Percentiles rank a stretch among this genome's conserved stretches.
Conservation (phyloP, 2,888 invertebrate species). For the Limenitis arthemis region DNA sequence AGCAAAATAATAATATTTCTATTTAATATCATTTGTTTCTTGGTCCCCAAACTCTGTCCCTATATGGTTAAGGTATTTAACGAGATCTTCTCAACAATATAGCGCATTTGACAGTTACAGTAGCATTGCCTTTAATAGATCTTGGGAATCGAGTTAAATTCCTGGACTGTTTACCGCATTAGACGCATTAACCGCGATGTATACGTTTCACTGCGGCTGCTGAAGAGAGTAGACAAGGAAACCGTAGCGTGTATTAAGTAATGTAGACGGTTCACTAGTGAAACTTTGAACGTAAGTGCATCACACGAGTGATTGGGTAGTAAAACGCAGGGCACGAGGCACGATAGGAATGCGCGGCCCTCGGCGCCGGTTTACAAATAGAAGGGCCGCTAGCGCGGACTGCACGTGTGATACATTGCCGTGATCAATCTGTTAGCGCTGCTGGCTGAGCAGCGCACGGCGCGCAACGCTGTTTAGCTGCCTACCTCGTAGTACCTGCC, state of each 20-base stretch:
- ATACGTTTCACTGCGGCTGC: conserved; percentile 41
- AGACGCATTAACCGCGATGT: conserved; percentile 17
- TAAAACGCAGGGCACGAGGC: conserved; percentile 51
- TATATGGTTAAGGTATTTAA: conserved; percentile 37
- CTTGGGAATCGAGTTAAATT: conserved; percentile 34
- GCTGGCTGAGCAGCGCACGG: conserved; percentile 27
- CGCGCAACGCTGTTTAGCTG: too few relatives aligned
- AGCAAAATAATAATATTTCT: too few relatives aligned
- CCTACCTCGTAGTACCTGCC: too few relatives aligned
- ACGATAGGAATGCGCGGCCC: conserved; percentile 66
- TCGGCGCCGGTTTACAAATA: conserved; percentile 71
- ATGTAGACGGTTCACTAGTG: conserved; percentile 33
- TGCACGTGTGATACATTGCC: conserved; percentile 67
- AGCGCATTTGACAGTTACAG: conserved; percentile 46
- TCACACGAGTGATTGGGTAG: conserved; percentile 36
- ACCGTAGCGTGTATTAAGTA: conserved; percentile 34
- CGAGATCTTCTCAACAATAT: conserved; percentile 42
- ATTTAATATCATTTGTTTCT: neutral
- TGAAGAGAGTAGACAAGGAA: conserved; percentile 30
- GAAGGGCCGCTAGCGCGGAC: conserved; percentile 64
- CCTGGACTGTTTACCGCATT: conserved; percentile 21
- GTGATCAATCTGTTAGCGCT: conserved; percentile 63
- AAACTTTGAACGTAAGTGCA: conserved; percentile 31
- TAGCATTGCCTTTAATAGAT: conserved; percentile 44
- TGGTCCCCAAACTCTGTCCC: conserved; percentile 16